Evolutionary conservation across 2,113 vertebrate genomes (phyloP), one percentile per base, ranked within the genome.

Genomic region (Antigone vipio): DNA sequence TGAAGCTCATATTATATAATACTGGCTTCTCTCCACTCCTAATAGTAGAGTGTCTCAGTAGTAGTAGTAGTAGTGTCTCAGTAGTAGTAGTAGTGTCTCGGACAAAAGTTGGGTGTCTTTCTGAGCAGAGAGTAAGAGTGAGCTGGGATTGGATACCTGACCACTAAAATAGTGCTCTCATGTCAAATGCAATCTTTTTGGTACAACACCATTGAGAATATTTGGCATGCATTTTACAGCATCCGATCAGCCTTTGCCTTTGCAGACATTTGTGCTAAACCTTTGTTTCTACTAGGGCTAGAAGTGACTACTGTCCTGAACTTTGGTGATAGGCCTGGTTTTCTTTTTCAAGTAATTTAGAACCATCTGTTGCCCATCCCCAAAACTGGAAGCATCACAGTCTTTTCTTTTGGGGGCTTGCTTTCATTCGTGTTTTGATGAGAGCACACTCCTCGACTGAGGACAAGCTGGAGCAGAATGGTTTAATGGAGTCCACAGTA

Each of bases 241-340:
- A 44, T 27, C 15, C 52, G 45, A 77, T 42, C n/a, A 49, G 27
- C 22, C 20, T 67, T 88, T 76, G 34, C 15, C 34, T 67, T 88
- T 76, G 34, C 15, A 29, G 21, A 15, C 7, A 3, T 73, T 45
- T 78, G 23, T 0, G 0, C 10, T 85, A 75, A 67, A 81, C 4
- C 15, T 17, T n/a, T 78, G 19, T 74, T 94, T 81, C 81, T 50
- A 34, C 11, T n/a, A 30, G 8, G 7, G 12, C 22, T 74, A 63
- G 64, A 91, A 83, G 45, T 49, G 30, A 44, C n/a, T 79, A 56
- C 15, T 67, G 23, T 42, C 40, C 23, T 56, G 7, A 56, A 66
- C 7, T 67, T 49, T 50, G n/a, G 42, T 47, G 3, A 38, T 26
- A 63, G 20, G 4, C 15, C 42, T 29, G 17, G 6, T 23, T 47